A percentile compares a stretch with the other conserved stretches of the same genome.
Conservation (phyloP, 2,113 vertebrate genomes). For the Engraulis encrasicolus region DNA sequence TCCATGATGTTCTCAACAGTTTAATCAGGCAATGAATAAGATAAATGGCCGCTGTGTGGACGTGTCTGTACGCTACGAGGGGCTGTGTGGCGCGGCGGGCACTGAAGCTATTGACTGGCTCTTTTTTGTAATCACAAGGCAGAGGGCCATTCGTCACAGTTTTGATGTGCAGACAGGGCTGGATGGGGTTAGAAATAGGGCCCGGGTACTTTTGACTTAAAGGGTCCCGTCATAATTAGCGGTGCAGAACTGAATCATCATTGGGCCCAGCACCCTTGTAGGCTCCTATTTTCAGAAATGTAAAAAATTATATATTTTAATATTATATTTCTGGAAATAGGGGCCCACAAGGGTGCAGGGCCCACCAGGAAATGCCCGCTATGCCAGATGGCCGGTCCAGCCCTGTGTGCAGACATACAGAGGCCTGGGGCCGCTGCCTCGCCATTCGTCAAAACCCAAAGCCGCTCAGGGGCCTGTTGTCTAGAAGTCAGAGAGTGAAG, state of each 20-base stretch:
- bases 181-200: too few relatives aligned
- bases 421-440: slow-evolving; percentile 41
- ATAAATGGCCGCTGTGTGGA: slow-evolving; percentile 64
- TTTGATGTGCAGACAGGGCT: slow-evolving; percentile 59
- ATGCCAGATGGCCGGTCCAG: too few relatives aligned
- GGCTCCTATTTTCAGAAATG: too few relatives aligned
- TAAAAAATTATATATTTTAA: too few relatives aligned
- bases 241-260: too few relatives aligned
- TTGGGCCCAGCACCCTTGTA: too few relatives aligned
- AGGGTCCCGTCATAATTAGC: too few relatives aligned
- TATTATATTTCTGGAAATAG: too few relatives aligned
- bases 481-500: neutral
- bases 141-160: slow-evolving; percentile 65
- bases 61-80: slow-evolving; percentile 47
- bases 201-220: too few relatives aligned
- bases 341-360: too few relatives aligned
- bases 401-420: slow-evolving; percentile 40
- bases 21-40: slow-evolving; percentile 66
- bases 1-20: slow-evolving; percentile 57
- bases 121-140: slow-evolving; percentile 3
- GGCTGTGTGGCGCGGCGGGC: slow-evolving; percentile 42
- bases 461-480: slow-evolving; percentile 45
- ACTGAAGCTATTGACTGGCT: slow-evolving; percentile 39
- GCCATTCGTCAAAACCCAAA: slow-evolving; percentile 65
- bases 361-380: too few relatives aligned